A percentile compares a stretch with the other conserved stretches of the same genome.
phyloP scores from a whole-genome alignment of 2,888 invertebrate genomes.

The Abrostola triplasia region DNA sequence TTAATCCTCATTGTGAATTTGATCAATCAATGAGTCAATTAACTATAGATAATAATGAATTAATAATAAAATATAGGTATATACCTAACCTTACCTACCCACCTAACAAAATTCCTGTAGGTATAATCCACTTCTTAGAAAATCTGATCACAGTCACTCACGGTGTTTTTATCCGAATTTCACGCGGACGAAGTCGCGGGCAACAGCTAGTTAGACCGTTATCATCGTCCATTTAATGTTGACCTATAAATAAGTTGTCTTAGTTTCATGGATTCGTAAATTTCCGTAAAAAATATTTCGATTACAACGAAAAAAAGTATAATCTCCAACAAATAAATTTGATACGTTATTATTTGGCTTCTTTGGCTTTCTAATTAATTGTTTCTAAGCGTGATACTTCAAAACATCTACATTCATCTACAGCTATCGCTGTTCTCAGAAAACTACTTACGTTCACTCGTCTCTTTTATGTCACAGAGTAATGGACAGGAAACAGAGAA shows the following conservation, averaged over 20 bases:
- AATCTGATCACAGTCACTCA: too few species aligned
- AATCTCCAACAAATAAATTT: neutral
- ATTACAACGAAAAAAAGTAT: neutral
- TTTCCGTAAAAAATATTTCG: neutral
- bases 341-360: neutral
- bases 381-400: neutral
- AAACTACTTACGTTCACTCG: conserved; percentile 19
- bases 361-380: neutral
- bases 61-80: neutral
- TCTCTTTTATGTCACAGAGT: conserved; percentile 24
- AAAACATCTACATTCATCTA: neutral
- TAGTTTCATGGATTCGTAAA: conserved; percentile 2
- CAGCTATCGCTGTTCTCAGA: neutral
- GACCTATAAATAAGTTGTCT: neutral
- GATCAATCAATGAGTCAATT: neutral
- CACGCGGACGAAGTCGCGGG: too few species aligned
- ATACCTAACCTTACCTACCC: neutral
- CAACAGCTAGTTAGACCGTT: too few species aligned
- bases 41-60: too few species aligned
- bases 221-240: too few species aligned
- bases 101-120: neutral
- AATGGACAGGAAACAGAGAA: conserved; percentile 23
- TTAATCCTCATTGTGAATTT: too few species aligned
- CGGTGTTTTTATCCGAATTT: too few species aligned
- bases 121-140: neutral